Evolutionary conservation across 2,113 vertebrate genomes (phyloP).

Genomic region (Oceanodroma tethys): DNA sequence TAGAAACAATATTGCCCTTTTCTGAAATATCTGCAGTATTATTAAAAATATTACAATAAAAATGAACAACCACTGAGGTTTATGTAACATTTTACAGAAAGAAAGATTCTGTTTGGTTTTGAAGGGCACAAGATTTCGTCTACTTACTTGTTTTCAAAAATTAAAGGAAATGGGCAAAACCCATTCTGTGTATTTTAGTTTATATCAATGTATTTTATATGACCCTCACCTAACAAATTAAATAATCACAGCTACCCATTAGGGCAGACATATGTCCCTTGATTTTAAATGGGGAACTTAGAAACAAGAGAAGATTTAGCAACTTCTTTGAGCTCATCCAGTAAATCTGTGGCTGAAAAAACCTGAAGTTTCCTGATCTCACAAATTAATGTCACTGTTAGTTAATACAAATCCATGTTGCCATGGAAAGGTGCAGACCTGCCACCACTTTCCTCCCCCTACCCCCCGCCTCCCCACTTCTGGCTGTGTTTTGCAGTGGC

Average conservation of each 20-base stretch:
- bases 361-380: not conserved
- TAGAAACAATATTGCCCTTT: conserved; percentile 77
- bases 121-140: conserved; percentile 73
- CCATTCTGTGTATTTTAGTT: not conserved
- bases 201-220: not conserved
- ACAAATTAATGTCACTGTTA: too few relatives aligned
- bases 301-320: not conserved
- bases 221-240: not conserved
- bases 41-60: conserved; percentile 73
- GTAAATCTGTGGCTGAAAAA: not conserved
- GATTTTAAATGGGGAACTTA: not conserved
- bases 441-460: too few relatives aligned
- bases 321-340: not conserved
- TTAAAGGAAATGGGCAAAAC: conserved; percentile 75
- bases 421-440: not conserved
- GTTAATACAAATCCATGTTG: not conserved
- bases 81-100: conserved; percentile 78
- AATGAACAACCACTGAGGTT: conserved; percentile 35
- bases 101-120: conserved; percentile 76
- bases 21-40: conserved; percentile 81
- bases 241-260: not conserved
- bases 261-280: not conserved
- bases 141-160: conserved; percentile 89
- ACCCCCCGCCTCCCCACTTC: not conserved
- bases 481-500: not conserved